These are phyloP conservation scores for Siphlonurus alternatus DNA, from an alignment of 2,888 invertebrate species.

Conservation along the genomic window DNA sequence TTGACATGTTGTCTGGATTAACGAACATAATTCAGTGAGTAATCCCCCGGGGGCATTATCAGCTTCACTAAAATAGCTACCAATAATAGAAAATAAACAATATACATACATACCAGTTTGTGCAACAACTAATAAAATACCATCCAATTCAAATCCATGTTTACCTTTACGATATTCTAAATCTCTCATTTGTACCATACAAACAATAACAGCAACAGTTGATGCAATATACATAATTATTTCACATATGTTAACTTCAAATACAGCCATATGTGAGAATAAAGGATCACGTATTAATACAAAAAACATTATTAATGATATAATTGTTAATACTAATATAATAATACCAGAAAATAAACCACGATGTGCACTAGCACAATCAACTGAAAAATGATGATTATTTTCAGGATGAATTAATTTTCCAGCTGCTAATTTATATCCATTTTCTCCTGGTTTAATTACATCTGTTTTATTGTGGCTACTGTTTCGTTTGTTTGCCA, in stretches of 20 bases:
- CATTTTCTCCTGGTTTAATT: background rate
- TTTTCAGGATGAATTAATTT: background rate
- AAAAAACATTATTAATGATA: slow-evolving; percentile 78
- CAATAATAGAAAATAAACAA: slow-evolving; percentile 73
- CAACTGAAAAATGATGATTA: slow-evolving; percentile 35
- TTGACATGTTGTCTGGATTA: slow-evolving; percentile 64
- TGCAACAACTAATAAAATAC: slow-evolving; percentile 65
- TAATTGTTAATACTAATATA: slow-evolving; percentile 64
- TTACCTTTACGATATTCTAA: slow-evolving; percentile 39
- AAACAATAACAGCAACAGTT: slow-evolving; percentile 40
- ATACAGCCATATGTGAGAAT: background rate
- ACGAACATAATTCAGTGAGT: slow-evolving; percentile 52
- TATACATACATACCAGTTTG: slow-evolving; percentile 80
- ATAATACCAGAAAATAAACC: slow-evolving; percentile 43
- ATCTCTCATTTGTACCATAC: slow-evolving; percentile 49
- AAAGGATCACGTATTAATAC: slow-evolving; percentile 48
- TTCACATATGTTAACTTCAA: slow-evolving; percentile 51
- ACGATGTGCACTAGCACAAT: slow-evolving; percentile 37
- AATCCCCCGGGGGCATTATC: slow-evolving; percentile 28
- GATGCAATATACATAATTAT: slow-evolving; percentile 52
- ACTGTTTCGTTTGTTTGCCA: background rate
- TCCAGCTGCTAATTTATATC: slow-evolving; percentile 2
- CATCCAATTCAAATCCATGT: slow-evolving; percentile 40
- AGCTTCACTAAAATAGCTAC: slow-evolving; percentile 43
- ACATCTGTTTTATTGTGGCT: background rate